Percentiles rank a stretch among this genome's conserved stretches.
Conservation (phyloP, 2,113 vertebrate species). For the Numenius arquata region DNA sequence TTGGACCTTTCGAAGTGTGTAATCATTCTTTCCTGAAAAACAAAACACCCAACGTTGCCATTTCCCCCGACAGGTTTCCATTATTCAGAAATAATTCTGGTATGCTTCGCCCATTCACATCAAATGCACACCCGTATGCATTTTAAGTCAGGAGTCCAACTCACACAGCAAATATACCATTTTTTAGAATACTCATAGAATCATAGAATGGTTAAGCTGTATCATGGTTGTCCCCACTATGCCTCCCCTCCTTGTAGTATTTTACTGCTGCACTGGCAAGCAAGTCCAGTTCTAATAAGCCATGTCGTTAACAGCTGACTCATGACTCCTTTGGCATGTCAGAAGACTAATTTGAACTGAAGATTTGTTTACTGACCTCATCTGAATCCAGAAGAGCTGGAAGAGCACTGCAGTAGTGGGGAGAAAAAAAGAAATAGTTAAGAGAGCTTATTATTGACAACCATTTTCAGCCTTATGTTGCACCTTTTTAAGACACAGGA, state of each 20-base stretch:
- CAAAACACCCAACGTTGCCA: background rate
- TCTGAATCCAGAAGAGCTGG: conserved; percentile 84
- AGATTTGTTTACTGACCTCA: conserved; percentile 77
- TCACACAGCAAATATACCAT: background rate
- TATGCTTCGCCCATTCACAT: background rate
- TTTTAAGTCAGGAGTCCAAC: background rate
- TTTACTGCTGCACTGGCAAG: background rate
- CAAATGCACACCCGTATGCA: rapidly evolving
- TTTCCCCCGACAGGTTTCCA: background rate
- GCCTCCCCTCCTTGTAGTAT: background rate
- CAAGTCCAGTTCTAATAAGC: background rate
- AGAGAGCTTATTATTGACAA: background rate
- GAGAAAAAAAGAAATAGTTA: background rate
- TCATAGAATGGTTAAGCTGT: too few relatives aligned
- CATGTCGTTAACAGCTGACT: background rate
- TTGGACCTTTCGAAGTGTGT: conserved; percentile 86
- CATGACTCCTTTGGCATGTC: conserved; percentile 14
- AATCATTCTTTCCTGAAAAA: conserved; percentile 82
- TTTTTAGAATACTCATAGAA: background rate
- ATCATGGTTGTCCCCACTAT: background rate
- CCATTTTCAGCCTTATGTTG: background rate
- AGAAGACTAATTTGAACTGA: conserved; percentile 13
- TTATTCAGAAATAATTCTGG: background rate
- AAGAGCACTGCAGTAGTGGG: conserved; percentile 70
- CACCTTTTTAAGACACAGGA: background rate